Evolutionary conservation across 1,140 invertebrate genomes (phyloP).

Genomic region (Caerostris darwini): DNA sequence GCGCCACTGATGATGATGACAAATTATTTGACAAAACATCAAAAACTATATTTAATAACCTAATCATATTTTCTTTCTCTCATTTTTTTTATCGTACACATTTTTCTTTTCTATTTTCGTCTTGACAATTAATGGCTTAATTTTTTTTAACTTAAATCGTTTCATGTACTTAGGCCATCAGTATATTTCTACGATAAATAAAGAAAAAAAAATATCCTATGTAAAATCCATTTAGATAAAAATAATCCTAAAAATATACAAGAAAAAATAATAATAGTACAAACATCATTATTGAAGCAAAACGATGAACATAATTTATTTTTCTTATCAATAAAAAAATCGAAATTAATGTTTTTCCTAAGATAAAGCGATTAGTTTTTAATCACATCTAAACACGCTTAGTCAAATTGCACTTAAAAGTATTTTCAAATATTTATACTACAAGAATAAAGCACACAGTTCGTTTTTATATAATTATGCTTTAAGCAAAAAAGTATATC

Average conservation of each 20-base stretch:
- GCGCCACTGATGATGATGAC: too few species aligned
- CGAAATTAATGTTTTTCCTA: background rate
- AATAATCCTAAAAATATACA: background rate
- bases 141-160: too few species aligned
- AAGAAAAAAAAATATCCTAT: too few species aligned
- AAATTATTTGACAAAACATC: too few species aligned
- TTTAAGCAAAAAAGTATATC: background rate
- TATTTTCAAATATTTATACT: constrained; percentile 21
- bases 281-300: background rate
- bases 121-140: too few species aligned
- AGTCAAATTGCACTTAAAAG: background rate
- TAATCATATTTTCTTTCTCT: too few species aligned
- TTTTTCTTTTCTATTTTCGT: too few species aligned
- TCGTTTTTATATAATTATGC: background rate
- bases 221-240: too few species aligned
- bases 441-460: background rate
- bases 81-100: too few species aligned
- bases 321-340: background rate
- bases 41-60: too few species aligned
- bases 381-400: background rate
- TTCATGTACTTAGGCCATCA: too few species aligned
- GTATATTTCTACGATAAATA: too few species aligned
- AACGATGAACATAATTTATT: background rate
- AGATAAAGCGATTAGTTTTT: background rate
- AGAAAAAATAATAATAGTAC: background rate